Percentiles rank a stretch among this genome's conserved stretches.
Evolutionary conservation across 2,113 vertebrate species (phyloP).

Genomic region (Rhabdomys dilectus): DNA sequence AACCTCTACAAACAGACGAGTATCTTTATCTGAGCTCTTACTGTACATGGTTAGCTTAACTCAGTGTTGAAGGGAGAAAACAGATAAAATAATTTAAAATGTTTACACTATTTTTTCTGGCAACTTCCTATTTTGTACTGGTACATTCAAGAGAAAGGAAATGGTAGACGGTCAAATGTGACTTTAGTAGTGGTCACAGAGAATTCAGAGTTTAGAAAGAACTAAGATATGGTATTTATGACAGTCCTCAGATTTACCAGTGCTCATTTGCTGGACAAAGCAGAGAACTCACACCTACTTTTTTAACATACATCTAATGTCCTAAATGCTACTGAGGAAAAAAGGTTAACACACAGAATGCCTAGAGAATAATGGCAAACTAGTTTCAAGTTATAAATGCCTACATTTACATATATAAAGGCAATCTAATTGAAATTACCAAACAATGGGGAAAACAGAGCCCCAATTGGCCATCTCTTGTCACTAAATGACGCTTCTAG

Average conservation of each 20-base stretch:
- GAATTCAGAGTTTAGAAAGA: background rate
- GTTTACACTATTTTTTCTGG: background rate
- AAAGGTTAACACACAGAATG: conserved; percentile 22
- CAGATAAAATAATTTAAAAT: background rate
- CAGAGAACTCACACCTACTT: background rate
- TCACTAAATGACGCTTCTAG: background rate
- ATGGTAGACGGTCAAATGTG: background rate
- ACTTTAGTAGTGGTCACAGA: background rate
- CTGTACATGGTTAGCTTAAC: background rate
- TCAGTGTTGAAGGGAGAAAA: background rate
- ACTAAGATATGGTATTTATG: background rate
- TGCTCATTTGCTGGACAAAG: background rate
- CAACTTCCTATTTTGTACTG: background rate
- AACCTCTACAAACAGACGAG: background rate
- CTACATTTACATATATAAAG: background rate
- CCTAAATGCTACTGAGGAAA: background rate
- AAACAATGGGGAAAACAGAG: background rate
- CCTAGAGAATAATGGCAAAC: background rate
- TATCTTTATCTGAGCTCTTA: background rate
- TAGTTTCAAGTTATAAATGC: background rate
- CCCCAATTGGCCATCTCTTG: background rate
- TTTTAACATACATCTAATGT: background rate
- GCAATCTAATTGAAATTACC: background rate
- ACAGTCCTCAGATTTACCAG: background rate
- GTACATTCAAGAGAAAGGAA: background rate